These are phyloP conservation scores for Meghimatium bilineatum DNA, from an alignment of 2,888 invertebrate species.

Conservation along the genomic window DNA sequence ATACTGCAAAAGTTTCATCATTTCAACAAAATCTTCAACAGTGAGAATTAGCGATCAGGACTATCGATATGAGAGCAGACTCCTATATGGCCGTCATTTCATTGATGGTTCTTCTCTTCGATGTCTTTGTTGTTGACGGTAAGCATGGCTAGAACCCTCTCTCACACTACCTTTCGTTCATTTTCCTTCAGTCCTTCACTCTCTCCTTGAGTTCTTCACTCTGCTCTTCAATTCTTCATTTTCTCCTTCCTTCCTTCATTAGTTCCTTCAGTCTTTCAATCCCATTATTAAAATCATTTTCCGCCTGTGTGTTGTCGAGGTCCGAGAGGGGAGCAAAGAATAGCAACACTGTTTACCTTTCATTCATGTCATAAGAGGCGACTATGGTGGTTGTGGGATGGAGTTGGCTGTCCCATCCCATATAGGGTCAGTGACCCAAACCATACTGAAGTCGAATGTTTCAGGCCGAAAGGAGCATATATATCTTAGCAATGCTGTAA, in stretches of 20 bases:
- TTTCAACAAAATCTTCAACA: not conserved
- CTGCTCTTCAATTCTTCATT: not conserved
- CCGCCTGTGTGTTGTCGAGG: too few relatives aligned
- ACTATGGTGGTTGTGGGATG: too few relatives aligned
- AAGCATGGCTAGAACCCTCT: constrained; percentile 62
- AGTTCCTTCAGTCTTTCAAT: not conserved
- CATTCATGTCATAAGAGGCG: too few relatives aligned
- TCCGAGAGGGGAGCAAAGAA: too few relatives aligned
- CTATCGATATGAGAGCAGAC: not conserved
- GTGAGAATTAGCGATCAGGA: not conserved
- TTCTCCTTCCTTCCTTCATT: not conserved
- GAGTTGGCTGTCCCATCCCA: too few relatives aligned
- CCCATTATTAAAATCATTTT: not conserved
- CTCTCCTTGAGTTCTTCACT: not conserved
- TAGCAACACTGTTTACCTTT: too few relatives aligned
- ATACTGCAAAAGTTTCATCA: too few relatives aligned
- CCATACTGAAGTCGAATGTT: too few relatives aligned
- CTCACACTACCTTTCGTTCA: not conserved
- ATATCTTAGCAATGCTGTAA: too few relatives aligned
- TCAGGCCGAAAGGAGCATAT: too few relatives aligned
- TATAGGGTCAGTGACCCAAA: too few relatives aligned
- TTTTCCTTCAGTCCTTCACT: too few relatives aligned
- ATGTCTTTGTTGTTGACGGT: not conserved
- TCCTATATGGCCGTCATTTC: not conserved
- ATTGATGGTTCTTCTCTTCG: not conserved